Base-by-base conservation (phyloP, 53 echinoderm and acorn worm genomes). In the Hippasteria phrygiana region DNA sequence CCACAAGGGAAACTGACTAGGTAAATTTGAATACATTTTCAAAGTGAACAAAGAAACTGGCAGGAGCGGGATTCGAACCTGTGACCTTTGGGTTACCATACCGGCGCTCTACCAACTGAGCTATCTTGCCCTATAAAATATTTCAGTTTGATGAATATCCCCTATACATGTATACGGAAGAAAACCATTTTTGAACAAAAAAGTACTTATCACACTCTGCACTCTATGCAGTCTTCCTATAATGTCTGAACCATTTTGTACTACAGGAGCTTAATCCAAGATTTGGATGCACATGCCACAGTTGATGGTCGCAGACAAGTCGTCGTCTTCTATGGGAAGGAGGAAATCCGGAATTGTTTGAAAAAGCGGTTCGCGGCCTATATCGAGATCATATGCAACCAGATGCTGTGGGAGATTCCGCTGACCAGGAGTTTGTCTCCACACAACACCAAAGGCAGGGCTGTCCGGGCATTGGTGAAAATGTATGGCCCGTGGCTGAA, bases 401-500 rank as follows among this genome's bases (percentile, higher is more conserved):
- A 80, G 1, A 42, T 79, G 39, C 73, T 73, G 62, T 82, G 32
- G 11, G 82, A 85, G 51, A 85, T 85, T 35, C 50, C 85, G 9
- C 37, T 85, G 85, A 71, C 85, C 9, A 37, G 35, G n/a, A 39
- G 70, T 10, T 14, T 43, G 2, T 66, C 82, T 43, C 33, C 63
- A 28, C 64, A 43, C 7, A 31, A 32, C 54, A 78, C 80, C 6
- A 81, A 81, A 31, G 82, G 90, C 4, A 71, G 56, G 34, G 90
- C 73, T n/a, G 45, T 90, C 14, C 18, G 90, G 32, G 90, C 87
- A 43, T 59, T 91, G 40, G 64, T 78, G 72, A 70, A 38, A 54
- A 66, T 45, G 20, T 88, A 53, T 69, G 87, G 87, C 56, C 92
- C 88, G 43, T 88, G 73, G 88, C 81, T 88, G 7, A 56, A 88